Evolutionary conservation across 1,140 invertebrate genomes (phyloP).

Genomic region (Chelonus insularis): DNA sequence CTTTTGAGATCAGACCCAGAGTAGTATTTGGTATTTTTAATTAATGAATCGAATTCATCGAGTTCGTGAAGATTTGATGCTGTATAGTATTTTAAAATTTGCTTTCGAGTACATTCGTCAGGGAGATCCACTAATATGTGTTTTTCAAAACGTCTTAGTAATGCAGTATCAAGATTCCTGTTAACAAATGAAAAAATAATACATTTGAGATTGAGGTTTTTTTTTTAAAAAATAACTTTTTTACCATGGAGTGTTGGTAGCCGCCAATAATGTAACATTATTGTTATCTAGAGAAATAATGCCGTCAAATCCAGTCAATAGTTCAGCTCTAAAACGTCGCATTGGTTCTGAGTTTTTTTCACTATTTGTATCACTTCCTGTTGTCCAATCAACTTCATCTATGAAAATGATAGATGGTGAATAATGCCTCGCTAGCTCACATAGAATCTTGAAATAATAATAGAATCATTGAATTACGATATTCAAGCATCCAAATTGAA

Average conservation of each 20-base stretch:
- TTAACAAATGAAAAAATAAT: too few species aligned
- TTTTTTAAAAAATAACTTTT: too few species aligned
- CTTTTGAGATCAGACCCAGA: slow-evolving; percentile 87
- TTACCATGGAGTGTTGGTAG: slow-evolving; percentile 90
- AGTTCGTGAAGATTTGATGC: slow-evolving; percentile 46
- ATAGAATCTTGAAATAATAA: slow-evolving; percentile 76
- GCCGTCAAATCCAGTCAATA: slow-evolving; percentile 92
- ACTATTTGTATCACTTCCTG: slow-evolving; percentile 63
- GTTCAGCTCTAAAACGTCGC: slow-evolving; percentile 87
- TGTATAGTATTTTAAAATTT: slow-evolving; percentile 68
- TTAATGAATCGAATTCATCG: slow-evolving; percentile 62
- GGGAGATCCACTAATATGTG: slow-evolving; percentile 82
- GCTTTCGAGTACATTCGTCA: slow-evolving; percentile 64
- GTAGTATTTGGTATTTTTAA: slow-evolving; percentile 73
- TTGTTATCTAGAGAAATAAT: slow-evolving; percentile 59
- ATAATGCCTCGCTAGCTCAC: slow-evolving; percentile 86
- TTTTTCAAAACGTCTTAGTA: slow-evolving; percentile 87
- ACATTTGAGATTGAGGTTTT: too few species aligned
- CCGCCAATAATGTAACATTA: slow-evolving; percentile 80
- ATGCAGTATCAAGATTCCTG: slow-evolving; percentile 86
- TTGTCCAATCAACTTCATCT: slow-evolving; percentile 93
- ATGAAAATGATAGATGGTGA: slow-evolving; percentile 95
- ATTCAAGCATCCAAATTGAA: too few species aligned
- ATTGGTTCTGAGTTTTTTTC: slow-evolving; percentile 84
- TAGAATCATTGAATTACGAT: too few species aligned